A percentile compares a stretch with the other conserved stretches of the same genome.
phyloP scores from a whole-genome alignment of 2,888 invertebrate species.

The Gymnoscelis rufifasciata region DNA sequence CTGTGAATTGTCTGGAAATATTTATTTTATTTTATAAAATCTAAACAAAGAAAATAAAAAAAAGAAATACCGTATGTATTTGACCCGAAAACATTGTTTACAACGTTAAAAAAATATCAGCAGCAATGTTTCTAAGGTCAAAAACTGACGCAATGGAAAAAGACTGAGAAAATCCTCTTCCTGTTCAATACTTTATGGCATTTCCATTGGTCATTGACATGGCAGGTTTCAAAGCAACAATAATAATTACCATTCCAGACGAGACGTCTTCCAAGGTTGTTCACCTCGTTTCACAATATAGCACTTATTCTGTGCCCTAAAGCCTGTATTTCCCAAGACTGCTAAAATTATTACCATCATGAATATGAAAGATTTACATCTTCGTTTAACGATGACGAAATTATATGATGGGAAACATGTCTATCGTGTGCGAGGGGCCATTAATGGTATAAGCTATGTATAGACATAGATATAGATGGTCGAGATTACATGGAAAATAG shows the following conservation, averaged over 20 bases:
- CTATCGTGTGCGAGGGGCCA: no score
- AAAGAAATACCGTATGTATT: no score
- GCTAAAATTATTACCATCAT: neutral
- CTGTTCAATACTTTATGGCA: neutral
- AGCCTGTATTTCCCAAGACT: constrained; percentile 12
- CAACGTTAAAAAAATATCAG: no score
- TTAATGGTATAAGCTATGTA: no score
- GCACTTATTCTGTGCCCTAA: constrained; percentile 53
- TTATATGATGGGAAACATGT: neutral
- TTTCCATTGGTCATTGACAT: constrained; percentile 36
- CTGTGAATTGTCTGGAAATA: no score
- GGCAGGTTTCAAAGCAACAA: constrained; percentile 44
- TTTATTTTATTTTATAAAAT: no score
- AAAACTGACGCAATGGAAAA: neutral
- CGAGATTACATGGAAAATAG: no score
- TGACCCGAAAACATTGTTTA: no score
- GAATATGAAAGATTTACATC: neutral
- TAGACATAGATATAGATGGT: no score
- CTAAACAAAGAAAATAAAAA: no score
- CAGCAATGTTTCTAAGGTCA: no score
- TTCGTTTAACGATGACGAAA: neutral
- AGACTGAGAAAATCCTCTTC: neutral
- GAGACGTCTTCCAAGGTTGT: constrained; percentile 59
- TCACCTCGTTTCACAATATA: constrained; percentile 63
- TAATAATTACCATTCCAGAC: constrained; percentile 72